Conservation (phyloP, 2,888 invertebrate genomes). For the Eretmocerus hayati region DNA sequence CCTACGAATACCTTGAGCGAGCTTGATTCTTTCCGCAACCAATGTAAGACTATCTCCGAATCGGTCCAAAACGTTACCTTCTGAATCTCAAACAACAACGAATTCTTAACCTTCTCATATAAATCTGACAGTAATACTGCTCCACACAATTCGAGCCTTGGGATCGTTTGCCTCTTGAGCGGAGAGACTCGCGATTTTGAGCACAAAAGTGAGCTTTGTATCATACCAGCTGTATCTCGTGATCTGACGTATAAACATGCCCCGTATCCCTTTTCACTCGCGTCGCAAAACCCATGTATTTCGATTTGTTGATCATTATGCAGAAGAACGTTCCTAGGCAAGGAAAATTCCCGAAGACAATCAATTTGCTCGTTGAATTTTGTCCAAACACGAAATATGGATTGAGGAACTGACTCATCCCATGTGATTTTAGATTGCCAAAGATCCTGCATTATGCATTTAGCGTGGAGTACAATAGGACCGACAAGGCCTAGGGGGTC, state of each 20-base stretch:
- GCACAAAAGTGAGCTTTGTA: background rate
- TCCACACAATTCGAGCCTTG: constrained; percentile 1
- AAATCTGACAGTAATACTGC: background rate
- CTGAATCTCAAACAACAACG: background rate
- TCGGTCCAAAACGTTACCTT: background rate
- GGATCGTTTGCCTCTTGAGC: background rate
- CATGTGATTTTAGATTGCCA: background rate
- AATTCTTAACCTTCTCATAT: background rate
- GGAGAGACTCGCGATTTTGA: background rate
- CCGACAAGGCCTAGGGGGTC: background rate
- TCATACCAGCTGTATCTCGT: accelerated
- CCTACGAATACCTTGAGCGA: background rate
- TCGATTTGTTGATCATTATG: too few species aligned
- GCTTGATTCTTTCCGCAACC: background rate
- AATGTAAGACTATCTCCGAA: background rate
- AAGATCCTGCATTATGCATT: background rate
- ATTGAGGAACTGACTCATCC: background rate
- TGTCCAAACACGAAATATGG: background rate
- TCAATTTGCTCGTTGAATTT: background rate
- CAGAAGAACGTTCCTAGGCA: too few species aligned
- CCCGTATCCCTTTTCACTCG: too few species aligned
- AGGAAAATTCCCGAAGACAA: too few species aligned
- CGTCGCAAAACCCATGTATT: too few species aligned
- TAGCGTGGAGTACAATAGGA: background rate
- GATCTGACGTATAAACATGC: background rate